Conservation (phyloP, 2,888 invertebrate species). For the Lasioglossum figueresi region DNA sequence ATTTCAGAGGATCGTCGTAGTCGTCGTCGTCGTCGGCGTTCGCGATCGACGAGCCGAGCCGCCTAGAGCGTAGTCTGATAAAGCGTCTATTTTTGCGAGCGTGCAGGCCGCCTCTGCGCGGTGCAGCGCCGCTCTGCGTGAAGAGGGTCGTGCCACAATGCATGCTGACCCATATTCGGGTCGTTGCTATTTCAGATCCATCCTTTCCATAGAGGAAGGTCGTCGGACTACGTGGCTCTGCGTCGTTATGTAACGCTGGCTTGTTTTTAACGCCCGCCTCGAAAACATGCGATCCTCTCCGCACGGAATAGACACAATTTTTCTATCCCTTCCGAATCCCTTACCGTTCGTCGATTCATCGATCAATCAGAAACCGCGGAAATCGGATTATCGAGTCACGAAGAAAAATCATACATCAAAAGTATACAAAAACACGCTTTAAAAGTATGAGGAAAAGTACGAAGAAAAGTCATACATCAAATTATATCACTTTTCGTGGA, state of each 20-base stretch:
- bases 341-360: not conserved
- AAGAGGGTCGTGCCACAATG: conserved; percentile 83
- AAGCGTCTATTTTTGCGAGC: conserved; percentile 81
- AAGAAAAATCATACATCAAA: too few relatives aligned
- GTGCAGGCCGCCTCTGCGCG: conserved; percentile 73
- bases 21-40: conserved; percentile 30
- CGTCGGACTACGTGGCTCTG: conserved; percentile 76
- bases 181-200: conserved; percentile 84
- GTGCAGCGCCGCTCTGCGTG: conserved; percentile 74
- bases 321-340: not conserved
- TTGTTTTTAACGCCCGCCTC: conserved; percentile 70
- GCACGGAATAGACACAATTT: not conserved
- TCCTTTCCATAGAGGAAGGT: conserved; percentile 84
- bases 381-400: too few relatives aligned
- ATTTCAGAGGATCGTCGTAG: conserved; percentile 51
- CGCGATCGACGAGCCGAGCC: conserved; percentile 38
- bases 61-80: conserved; percentile 74
- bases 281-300: conserved; percentile 55
- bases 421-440: too few relatives aligned
- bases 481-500: too few relatives aligned
- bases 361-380: too few relatives aligned
- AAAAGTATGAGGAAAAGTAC: too few relatives aligned
- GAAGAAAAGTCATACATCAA: too few relatives aligned
- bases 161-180: conserved; percentile 84
- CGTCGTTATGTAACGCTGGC: conserved; percentile 69